A percentile compares a stretch with the other conserved stretches of the same genome.
phyloP scores from a whole-genome alignment of 92 coral and sea anemone species.

The Umimayanthus chanpuru region DNA sequence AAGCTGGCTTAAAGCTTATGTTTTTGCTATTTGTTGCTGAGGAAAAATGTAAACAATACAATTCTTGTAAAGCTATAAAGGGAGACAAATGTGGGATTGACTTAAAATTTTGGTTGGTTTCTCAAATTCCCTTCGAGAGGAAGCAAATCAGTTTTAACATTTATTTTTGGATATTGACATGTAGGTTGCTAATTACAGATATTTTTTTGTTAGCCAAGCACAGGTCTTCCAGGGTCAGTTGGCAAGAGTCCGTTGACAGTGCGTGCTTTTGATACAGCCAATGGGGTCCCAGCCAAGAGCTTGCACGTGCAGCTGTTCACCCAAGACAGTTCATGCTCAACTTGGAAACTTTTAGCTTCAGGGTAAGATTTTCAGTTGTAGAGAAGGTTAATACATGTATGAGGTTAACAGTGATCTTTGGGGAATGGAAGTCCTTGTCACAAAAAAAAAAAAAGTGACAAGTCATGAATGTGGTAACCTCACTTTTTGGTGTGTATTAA shows the following conservation, averaged over 20 bases:
- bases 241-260: slow-evolving; percentile 71
- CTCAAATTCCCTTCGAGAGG: too few relatives aligned
- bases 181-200: background rate
- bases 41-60: background rate
- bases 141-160: too few relatives aligned
- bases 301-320: slow-evolving; percentile 74
- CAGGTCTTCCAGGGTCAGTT: slow-evolving; percentile 38
- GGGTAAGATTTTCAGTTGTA: slow-evolving; percentile 58
- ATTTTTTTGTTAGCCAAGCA: slow-evolving; percentile 21
- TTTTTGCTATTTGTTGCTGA: too few relatives aligned
- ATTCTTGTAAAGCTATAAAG: background rate
- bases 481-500: too few relatives aligned
- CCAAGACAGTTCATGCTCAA: slow-evolving; percentile 59
- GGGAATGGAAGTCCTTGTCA: too few relatives aligned
- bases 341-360: slow-evolving; percentile 78
- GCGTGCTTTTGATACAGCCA: slow-evolving; percentile 78
- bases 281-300: slow-evolving; percentile 78
- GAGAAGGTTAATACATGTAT: too few relatives aligned
- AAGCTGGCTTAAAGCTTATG: too few relatives aligned
- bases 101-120: too few relatives aligned
- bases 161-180: background rate
- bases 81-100: background rate
- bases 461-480: too few relatives aligned
- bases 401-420: too few relatives aligned
- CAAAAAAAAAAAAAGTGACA: too few relatives aligned